phyloP scores from a whole-genome alignment of 92 coral and sea anemone species.

The Zoanthus gigantus region DNA sequence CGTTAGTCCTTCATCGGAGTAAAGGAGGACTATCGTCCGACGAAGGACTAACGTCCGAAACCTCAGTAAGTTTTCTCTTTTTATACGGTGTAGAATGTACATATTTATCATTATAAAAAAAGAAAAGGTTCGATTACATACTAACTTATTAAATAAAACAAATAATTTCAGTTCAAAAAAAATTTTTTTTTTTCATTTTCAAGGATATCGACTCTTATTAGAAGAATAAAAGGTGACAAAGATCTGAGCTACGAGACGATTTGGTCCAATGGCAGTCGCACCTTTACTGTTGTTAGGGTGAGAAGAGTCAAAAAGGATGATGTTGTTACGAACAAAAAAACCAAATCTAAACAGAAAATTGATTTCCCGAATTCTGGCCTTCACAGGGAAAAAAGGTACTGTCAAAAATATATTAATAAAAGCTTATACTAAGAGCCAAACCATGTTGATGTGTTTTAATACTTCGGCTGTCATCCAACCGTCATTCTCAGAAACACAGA shows the following conservation, averaged over 20 bases:
- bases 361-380: not conserved
- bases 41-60: no score
- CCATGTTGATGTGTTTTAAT: not conserved
- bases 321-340: not conserved
- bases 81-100: no score
- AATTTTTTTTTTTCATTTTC: not conserved
- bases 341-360: not conserved
- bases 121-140: no score
- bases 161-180: no score
- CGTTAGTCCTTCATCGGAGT: no score
- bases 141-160: no score
- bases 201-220: slow-evolving; percentile 15
- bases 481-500: no score
- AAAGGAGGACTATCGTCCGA: no score
- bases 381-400: not conserved
- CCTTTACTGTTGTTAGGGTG: slow-evolving; percentile 27
- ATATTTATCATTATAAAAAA: no score
- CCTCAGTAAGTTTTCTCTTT: no score
- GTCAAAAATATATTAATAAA: not conserved
- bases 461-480: not conserved
- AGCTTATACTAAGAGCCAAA: not conserved
- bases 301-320: not conserved
- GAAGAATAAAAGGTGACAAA: not conserved
- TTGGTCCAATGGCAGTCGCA: slow-evolving; percentile 37
- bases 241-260: slow-evolving; percentile 34